A percentile compares a stretch with the other conserved stretches of the same genome.
phyloP scores from a whole-genome alignment of 1,140 invertebrate species.

The Eubasilissa regina region DNA sequence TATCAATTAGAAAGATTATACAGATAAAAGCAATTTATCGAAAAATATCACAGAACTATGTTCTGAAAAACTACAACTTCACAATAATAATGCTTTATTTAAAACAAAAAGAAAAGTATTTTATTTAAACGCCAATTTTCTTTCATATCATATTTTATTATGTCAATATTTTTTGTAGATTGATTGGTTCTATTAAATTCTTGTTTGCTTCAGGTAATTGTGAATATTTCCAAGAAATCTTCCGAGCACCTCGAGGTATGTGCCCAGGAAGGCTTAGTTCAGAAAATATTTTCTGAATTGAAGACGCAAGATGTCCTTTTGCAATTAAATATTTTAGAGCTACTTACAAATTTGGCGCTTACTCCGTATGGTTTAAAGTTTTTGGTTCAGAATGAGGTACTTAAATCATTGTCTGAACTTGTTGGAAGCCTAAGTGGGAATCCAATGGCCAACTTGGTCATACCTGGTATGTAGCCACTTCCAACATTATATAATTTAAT shows the following conservation, averaged over 20 bases:
- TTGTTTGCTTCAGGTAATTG: slow-evolving; percentile 74
- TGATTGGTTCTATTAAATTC: no score
- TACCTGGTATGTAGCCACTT: slow-evolving; percentile 73
- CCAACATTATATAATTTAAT: not conserved
- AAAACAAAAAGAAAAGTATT: no score
- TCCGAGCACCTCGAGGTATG: slow-evolving; percentile 73
- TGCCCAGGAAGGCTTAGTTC: slow-evolving; percentile 76
- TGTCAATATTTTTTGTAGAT: no score
- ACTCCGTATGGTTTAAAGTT: slow-evolving; percentile 80
- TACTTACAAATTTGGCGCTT: slow-evolving; percentile 80
- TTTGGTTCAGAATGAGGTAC: slow-evolving; percentile 78
- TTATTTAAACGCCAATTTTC: no score
- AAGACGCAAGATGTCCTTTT: slow-evolving; percentile 82
- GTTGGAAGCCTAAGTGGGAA: slow-evolving; percentile 75
- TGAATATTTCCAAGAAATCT: slow-evolving; percentile 77
- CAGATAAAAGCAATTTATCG: no score
- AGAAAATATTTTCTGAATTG: slow-evolving; percentile 78
- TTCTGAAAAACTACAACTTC: no score
- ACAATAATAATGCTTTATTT: no score
- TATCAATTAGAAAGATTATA: no score
- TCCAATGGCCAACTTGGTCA: slow-evolving; percentile 75
- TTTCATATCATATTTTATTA: no score
- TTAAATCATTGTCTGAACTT: slow-evolving; percentile 76
- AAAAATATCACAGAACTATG: no score
- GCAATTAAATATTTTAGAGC: slow-evolving; percentile 84